Base-by-base conservation (phyloP, 2,888 invertebrate species). In the Platerodrilus igneus region DNA sequence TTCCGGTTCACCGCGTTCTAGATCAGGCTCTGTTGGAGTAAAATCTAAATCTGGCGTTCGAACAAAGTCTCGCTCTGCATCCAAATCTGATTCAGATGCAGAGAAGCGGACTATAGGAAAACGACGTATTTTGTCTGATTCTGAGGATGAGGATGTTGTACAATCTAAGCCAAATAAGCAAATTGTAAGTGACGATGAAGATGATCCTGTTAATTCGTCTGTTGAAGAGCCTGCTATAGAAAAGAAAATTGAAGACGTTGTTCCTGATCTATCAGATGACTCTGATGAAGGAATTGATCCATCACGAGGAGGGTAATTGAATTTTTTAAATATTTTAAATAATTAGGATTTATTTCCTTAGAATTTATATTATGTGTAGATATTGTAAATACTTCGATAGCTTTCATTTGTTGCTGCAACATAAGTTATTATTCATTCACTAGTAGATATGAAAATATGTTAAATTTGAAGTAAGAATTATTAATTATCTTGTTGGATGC, bases 211-310 rank as follows among this genome's bases (percentile, higher is more conserved):
- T 8, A n/a, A n/a, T n/a, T n/a, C n/a, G n/a, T n/a, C n/a, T n/a
- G 50, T 58, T 3, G 66, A 59, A 18, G 58, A 62, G 16, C 58
- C 62, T 8, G 52, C 56, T 28, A 50, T 40, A 29, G 62, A 63
- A 9, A 61, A 55, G 10, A 57, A 11, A 16, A 37, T 45, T 42
- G 45, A 36, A 33, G 50, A 52, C 5, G 64, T 63, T n/a, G 55
- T 60, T 1, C 70, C 71, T 14, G 72, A 69, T 32, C 74, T 73
- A 1, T 79, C 79, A 41, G 81, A 79, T 54, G 81, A 81, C 58
- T 73, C 77, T 2, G 79, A 76, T 52, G 74, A 73, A 45, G 75
- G 76, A 41, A 70, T 77, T 27, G 54, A 66, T 43, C 42, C 38
- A 13, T 57, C 55, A 19, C 55, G 53, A 6, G 58, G 56, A 30